Evolutionary conservation across 2,888 invertebrate genomes (phyloP).

Genomic region (Oscheius sp.): DNA sequence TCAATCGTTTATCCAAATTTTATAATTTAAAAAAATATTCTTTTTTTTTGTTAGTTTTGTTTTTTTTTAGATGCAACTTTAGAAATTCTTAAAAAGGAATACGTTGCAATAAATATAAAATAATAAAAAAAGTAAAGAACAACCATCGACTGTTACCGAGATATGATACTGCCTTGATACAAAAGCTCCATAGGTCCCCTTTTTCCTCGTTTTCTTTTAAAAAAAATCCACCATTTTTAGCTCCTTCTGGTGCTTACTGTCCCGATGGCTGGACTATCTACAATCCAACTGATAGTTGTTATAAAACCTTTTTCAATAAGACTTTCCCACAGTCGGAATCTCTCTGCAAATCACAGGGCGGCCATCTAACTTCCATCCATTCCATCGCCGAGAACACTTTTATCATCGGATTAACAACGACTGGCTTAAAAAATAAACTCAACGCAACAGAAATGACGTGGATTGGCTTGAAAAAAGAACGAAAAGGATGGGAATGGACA

Average conservation of each 20-base stretch:
- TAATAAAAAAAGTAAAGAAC: too few species aligned
- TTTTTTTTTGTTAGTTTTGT: too few species aligned
- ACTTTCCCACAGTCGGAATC: background rate
- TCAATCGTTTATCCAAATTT: too few species aligned
- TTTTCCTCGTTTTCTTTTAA: too few species aligned
- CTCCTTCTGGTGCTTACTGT: background rate
- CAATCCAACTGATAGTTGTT: background rate
- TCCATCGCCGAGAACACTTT: background rate
- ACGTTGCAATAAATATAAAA: too few species aligned
- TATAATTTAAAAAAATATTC: too few species aligned
- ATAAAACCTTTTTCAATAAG: conserved; percentile 17
- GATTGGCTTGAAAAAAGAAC: conserved; percentile 16
- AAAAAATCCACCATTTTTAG: background rate
- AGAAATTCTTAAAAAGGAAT: too few species aligned
- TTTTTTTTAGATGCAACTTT: too few species aligned
- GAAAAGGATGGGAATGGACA: conserved; percentile 15
- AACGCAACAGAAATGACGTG: conserved; percentile 13
- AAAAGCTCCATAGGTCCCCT: too few species aligned
- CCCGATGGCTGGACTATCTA: conserved; percentile 4
- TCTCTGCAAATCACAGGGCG: background rate
- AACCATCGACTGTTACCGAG: too few species aligned
- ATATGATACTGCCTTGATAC: too few species aligned
- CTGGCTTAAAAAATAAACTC: conserved; percentile 4
- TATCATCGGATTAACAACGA: conserved; percentile 2
- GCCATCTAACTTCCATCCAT: conserved; percentile 17